These are phyloP conservation scores for Drosophila meridionalis DNA, from an alignment of 2,888 invertebrate species.

Conservation along the genomic window DNA sequence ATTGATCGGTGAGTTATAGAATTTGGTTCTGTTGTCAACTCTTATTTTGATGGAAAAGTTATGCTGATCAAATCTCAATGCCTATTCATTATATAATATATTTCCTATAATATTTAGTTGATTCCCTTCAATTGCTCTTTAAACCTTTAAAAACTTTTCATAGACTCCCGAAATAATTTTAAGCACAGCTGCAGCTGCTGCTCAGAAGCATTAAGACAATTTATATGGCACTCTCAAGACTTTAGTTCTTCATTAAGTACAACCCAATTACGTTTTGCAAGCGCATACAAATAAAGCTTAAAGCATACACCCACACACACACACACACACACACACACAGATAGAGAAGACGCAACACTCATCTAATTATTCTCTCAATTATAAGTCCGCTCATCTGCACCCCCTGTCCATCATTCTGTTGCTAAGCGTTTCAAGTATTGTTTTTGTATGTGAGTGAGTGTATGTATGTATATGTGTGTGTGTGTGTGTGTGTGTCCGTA, in stretches of 20 bases:
- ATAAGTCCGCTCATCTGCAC: slow-evolving; percentile 52
- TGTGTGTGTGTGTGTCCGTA: background rate
- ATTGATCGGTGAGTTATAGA: background rate
- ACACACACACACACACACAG: background rate
- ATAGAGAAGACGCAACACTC: slow-evolving; percentile 47
- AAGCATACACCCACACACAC: slow-evolving; percentile 10
- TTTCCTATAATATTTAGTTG: no score
- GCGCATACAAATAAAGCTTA: slow-evolving; percentile 36
- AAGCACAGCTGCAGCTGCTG: slow-evolving; percentile 17
- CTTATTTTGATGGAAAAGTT: no score
- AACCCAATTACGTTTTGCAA: slow-evolving; percentile 53
- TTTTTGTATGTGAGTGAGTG: slow-evolving; percentile 8
- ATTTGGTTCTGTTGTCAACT: no score
- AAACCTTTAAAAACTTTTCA: background rate
- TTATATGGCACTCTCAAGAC: slow-evolving; percentile 39
- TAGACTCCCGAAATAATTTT: background rate
- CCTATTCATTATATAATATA: background rate
- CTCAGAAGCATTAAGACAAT: slow-evolving; percentile 21
- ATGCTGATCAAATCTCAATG: no score
- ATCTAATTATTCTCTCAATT: slow-evolving; percentile 75
- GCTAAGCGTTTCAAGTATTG: slow-evolving; percentile 46
- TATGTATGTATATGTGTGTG: slow-evolving; percentile 13
- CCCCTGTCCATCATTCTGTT: slow-evolving; percentile 38
- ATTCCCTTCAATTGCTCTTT: background rate
- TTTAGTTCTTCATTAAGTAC: slow-evolving; percentile 51